Base-by-base conservation (phyloP, 2,888 invertebrate species). In the Tipula helvola region DNA sequence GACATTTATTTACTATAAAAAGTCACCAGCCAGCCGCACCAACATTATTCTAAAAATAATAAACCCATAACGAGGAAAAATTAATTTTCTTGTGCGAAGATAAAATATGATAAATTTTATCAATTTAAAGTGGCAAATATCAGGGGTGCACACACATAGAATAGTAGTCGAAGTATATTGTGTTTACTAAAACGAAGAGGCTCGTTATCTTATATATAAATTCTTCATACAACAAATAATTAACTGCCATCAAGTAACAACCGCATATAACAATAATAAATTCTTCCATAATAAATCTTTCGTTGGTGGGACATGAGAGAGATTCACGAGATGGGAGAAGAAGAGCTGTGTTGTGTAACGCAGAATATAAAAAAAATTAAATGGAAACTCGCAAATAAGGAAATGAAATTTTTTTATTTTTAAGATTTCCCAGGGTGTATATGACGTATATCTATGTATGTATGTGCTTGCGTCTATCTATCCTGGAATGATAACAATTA, bases 101-200 rank as follows among this genome's bases (percentile, higher is more conserved):
- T 71, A 71, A 71, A 71, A 71, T 71, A 71, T 71, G 71, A 71
- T 71, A 71, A 71, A 71, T 71, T 71, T 71, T 71, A 71, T 71
- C 71, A 71, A 71, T 71, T 71, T 71, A 71, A 71, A 71, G 71
- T 71, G 28, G 71, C 71, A 71, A 71, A 71, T 71, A 71, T 71
- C 71, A 71, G 71, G 10, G 71, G 28, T 28, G 28, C 28, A 28
- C 18, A 18, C 71, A 16, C 39, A 39, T 5, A 39, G 39, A 39
- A 7, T 3, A 39, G 5, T 7, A 39, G 39, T 28, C 28, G 2
- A 28, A 28, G 28, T 28, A 2, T 28, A 28, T 28, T 28, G 28
- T 28, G 28, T 28, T 28, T 28, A 57, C 7, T 16, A 3, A 16
- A 71, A 71, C 71, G 28, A 28, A 28, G 71, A 71, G 71, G 28